These are phyloP conservation scores for Zapornia atra DNA, from an alignment of 2,113 vertebrate species.

Conservation along the genomic window DNA sequence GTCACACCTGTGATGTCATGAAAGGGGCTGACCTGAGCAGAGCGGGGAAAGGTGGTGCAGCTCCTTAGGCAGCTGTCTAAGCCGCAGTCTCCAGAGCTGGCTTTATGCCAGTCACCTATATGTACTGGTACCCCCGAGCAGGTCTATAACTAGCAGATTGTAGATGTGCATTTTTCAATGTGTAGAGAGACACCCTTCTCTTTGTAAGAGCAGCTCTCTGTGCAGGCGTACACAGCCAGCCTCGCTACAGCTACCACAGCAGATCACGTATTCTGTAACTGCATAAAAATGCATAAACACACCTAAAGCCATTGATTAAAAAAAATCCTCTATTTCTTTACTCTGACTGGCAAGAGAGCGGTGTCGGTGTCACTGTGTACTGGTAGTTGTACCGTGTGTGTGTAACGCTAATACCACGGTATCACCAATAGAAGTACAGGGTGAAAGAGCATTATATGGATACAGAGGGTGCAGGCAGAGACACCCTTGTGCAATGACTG, in stretches of 20 bases:
- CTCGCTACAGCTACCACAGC: too few species aligned
- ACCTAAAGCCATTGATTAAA: neutral
- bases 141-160: too few species aligned
- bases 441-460: neutral
- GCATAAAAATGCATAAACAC: neutral
- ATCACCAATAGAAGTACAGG: neutral
- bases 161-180: neutral
- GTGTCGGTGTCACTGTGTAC: too few species aligned
- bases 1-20: accelerated
- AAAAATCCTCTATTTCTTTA: neutral
- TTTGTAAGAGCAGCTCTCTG: neutral
- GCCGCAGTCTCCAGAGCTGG: neutral
- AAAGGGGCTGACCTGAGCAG: too few species aligned
- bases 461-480: neutral
- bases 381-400: too few species aligned
- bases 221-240: too few species aligned
- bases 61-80: too few species aligned
- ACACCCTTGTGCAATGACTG: neutral
- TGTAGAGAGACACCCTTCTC: neutral
- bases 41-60: too few species aligned
- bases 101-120: neutral
- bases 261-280: neutral
- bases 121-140: neutral
- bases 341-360: neutral
- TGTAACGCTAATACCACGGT: neutral